Percentiles rank a stretch among this genome's conserved stretches.
These are phyloP conservation scores for Ecliptopera silaceata DNA, from an alignment of 2,888 invertebrate genomes.

Conservation along the genomic window DNA sequence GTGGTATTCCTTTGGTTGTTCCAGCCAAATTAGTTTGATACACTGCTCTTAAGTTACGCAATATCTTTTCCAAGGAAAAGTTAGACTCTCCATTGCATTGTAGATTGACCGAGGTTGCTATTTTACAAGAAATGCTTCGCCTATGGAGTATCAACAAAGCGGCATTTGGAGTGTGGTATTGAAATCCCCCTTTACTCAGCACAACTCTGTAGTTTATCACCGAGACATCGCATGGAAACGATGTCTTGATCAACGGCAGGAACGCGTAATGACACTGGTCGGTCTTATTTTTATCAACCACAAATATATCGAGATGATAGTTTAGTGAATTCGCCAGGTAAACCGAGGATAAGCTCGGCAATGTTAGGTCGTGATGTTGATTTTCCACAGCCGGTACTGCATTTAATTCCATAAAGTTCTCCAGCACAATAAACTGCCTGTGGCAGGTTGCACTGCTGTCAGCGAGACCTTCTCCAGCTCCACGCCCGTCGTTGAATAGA, in stretches of 20 bases:
- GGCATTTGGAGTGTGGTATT: constrained; percentile 43
- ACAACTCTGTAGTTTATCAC: constrained; percentile 63
- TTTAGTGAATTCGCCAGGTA: constrained; percentile 56
- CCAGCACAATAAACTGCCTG: constrained; percentile 63
- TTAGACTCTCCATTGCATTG: constrained; percentile 55
- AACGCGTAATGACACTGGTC: constrained; percentile 56
- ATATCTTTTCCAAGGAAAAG: constrained; percentile 57
- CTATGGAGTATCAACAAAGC: constrained; percentile 64
- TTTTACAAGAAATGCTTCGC: constrained; percentile 59
- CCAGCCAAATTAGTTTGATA: constrained; percentile 69
- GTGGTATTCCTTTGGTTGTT: constrained; percentile 55
- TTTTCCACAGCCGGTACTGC: constrained; percentile 21
- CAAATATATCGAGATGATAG: constrained; percentile 59
- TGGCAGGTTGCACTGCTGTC: constrained; percentile 90
- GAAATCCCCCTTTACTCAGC: constrained; percentile 40
- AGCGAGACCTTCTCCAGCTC: constrained; percentile 95
- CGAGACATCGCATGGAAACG: constrained; percentile 68
- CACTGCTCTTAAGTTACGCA: constrained; percentile 54
- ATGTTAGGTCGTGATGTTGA: constrained; percentile 36
- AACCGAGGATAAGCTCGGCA: constrained; percentile 63
- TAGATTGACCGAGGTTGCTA: constrained; percentile 40
- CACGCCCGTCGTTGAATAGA: constrained; percentile 95
- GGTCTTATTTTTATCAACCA: constrained; percentile 53
- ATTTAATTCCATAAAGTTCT: constrained; percentile 50
- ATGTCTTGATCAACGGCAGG: constrained; percentile 61